phyloP scores from a whole-genome alignment of 2,113 vertebrate species.

The Petaurus breviceps region DNA sequence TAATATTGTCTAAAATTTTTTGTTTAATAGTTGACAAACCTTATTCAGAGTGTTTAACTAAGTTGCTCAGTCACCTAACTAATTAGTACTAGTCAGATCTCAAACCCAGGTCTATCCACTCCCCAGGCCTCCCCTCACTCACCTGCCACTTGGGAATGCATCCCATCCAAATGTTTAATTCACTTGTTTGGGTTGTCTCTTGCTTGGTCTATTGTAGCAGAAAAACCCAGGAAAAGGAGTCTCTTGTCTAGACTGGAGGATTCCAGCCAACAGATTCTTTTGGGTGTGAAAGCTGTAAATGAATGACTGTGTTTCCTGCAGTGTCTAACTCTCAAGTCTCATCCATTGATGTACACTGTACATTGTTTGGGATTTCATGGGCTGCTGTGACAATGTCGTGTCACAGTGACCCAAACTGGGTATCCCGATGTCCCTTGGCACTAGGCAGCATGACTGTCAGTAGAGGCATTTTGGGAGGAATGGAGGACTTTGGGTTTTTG shows the following conservation, averaged over 20 bases:
- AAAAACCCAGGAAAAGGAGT: constrained; percentile 18
- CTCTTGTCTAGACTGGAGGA: background rate
- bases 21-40: background rate
- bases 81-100: background rate
- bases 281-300: constrained; percentile 13
- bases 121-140: background rate
- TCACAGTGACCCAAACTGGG: background rate
- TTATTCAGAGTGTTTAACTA: background rate
- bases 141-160: background rate
- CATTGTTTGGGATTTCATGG: constrained; percentile 1
- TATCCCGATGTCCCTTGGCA: background rate
- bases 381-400: background rate
- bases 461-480: background rate
- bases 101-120: background rate
- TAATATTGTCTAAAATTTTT: background rate
- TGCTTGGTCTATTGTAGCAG: constrained; percentile 26
- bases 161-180: constrained; percentile 23
- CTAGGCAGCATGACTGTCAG: background rate
- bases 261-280: constrained; percentile 1
- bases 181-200: background rate
- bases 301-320: constrained; percentile 6
- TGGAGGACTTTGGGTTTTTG: background rate
- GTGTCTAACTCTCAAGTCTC: background rate
- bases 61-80: background rate
- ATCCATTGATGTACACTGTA: constrained; percentile 21